These are phyloP conservation scores for Hyperopisus bebe DNA, from an alignment of 2,113 vertebrate species.

Conservation along the genomic window DNA sequence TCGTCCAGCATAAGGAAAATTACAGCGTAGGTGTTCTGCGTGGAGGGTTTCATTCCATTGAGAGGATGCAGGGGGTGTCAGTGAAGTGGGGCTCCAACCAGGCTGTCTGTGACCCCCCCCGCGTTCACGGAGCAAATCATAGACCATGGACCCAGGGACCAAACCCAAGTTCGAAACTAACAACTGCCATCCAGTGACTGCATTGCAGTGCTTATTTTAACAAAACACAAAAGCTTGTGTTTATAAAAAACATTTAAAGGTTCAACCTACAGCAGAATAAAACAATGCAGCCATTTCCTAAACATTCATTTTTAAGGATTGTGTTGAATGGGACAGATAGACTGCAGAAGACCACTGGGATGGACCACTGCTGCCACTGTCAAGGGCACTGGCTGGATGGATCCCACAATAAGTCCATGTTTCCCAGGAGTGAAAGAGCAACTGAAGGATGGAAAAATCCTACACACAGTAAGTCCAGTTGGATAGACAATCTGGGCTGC, in stretches of 20 bases:
- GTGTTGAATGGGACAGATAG: not conserved
- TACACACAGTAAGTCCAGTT: not conserved
- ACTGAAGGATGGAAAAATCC: not conserved
- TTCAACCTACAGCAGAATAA: not conserved
- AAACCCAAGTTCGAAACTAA: not conserved
- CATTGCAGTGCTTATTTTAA: not conserved
- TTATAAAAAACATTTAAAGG: not conserved
- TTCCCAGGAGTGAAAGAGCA: not conserved
- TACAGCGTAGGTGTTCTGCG: not conserved
- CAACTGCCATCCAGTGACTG: not conserved
- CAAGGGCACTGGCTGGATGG: not conserved
- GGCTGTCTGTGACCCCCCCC: not conserved
- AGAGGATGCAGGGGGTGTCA: not conserved
- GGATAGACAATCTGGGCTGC: not conserved
- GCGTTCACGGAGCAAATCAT: not conserved
- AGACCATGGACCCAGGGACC: not conserved
- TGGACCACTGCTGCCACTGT: not conserved
- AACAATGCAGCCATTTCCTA: not conserved
- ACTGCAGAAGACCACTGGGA: not conserved
- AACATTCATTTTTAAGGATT: not conserved
- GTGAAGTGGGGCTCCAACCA: not conserved
- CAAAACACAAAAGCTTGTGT: not conserved
- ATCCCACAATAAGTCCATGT: not conserved
- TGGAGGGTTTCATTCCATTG: not conserved
- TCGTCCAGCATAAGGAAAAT: not conserved